These are phyloP conservation scores for Tragelaphus scriptus DNA, from an alignment of 2,113 vertebrate genomes.

Conservation along the genomic window DNA sequence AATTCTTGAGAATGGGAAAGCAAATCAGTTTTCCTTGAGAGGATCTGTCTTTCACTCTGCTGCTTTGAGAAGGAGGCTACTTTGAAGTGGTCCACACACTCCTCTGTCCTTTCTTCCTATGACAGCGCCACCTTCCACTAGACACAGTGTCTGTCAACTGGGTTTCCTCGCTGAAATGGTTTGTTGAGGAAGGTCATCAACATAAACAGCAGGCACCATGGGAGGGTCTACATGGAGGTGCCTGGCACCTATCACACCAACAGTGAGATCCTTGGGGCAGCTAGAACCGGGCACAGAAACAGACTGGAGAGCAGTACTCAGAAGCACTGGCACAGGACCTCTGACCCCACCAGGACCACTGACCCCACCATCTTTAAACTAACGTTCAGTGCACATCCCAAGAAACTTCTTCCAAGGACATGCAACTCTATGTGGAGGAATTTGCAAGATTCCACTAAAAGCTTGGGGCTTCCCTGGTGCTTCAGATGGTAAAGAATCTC, in stretches of 20 bases:
- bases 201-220: rapidly evolving
- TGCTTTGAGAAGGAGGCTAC: neutral
- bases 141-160: neutral
- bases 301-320: neutral
- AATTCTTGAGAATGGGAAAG: neutral
- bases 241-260: neutral
- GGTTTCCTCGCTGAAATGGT: neutral
- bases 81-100: neutral
- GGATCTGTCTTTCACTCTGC: neutral
- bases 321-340: neutral
- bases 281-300: neutral
- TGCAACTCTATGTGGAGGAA: neutral
- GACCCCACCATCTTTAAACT: neutral
- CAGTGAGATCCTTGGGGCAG: neutral
- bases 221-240: neutral
- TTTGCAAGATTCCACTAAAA: neutral
- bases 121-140: too few species aligned
- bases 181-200: neutral
- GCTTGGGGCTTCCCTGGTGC: neutral
- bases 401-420: neutral
- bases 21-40: neutral
- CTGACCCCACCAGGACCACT: neutral
- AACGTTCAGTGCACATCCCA: neutral
- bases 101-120: neutral
- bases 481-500: neutral